phyloP scores from a whole-genome alignment of 2,888 invertebrate species.

The Petrophora chlorosata region DNA sequence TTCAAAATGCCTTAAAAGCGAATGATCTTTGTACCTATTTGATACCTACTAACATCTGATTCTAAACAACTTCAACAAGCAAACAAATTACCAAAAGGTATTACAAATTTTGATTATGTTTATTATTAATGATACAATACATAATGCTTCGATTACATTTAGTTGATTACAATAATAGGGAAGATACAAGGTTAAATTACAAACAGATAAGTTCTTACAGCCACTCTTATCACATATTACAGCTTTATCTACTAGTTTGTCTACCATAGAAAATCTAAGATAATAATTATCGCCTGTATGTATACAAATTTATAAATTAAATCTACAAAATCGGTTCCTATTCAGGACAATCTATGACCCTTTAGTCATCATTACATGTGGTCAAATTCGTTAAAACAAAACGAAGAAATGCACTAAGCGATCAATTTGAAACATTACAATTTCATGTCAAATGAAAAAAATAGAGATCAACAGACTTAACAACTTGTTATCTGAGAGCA shows the following conservation, averaged over 20 bases:
- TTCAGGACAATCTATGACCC: constrained; percentile 46
- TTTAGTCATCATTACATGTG: constrained; percentile 54
- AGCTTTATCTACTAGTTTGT: constrained; percentile 73
- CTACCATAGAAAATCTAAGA: constrained; percentile 82
- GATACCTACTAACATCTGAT: constrained; percentile 61
- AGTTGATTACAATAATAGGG: constrained; percentile 49
- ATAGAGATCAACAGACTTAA: constrained; percentile 16
- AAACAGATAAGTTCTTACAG: constrained; percentile 71
- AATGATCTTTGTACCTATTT: constrained; percentile 68
- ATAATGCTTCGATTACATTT: constrained; percentile 33
- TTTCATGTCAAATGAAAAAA: constrained; percentile 35
- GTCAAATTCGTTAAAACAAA: constrained; percentile 57
- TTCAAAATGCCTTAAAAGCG: constrained; percentile 61
- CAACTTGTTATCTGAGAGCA: constrained; percentile 5
- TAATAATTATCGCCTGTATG: constrained; percentile 73
- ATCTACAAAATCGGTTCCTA: constrained; percentile 68
- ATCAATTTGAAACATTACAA: constrained; percentile 37
- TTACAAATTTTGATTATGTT: constrained; percentile 42
- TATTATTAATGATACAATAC: constrained; percentile 46
- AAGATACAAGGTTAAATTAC: constrained; percentile 65
- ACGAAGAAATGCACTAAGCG: constrained; percentile 59
- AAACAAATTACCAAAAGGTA: constrained; percentile 48
- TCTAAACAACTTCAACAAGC: constrained; percentile 56
- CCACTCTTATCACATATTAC: constrained; percentile 83
- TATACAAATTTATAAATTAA: constrained; percentile 73